phyloP scores from a whole-genome alignment of 2,113 vertebrate genomes.

The Pampusana beccarii region DNA sequence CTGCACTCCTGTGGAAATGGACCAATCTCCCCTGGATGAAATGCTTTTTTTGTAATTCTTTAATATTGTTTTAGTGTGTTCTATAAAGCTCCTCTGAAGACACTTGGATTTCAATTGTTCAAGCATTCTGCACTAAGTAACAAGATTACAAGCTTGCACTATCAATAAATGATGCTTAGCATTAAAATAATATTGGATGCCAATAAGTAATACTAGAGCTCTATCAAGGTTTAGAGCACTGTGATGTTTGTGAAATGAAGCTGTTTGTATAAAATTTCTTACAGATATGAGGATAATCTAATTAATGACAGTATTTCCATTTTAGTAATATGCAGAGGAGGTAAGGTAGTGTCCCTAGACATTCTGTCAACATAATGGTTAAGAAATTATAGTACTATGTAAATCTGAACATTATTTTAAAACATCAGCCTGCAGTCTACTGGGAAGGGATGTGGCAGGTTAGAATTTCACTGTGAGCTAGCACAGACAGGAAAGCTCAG shows the following conservation, averaged over 20 bases:
- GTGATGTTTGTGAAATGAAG: background rate
- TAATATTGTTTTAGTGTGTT: background rate
- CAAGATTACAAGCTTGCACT: background rate
- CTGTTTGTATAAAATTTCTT: background rate
- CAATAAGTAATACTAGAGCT: background rate
- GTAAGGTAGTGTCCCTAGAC: background rate
- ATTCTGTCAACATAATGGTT: background rate
- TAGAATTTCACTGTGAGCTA: background rate
- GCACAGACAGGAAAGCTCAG: background rate
- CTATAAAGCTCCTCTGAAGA: background rate
- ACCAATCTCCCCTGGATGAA: background rate
- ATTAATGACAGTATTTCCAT: background rate
- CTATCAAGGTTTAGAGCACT: background rate
- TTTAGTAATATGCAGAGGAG: background rate
- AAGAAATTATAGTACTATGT: background rate
- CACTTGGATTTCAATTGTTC: background rate
- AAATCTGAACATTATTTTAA: slow-evolving; percentile 16
- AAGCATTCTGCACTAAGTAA: background rate
- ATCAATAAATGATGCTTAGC: background rate
- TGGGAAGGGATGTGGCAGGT: background rate
- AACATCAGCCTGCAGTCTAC: background rate
- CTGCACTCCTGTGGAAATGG: background rate
- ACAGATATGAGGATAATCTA: background rate
- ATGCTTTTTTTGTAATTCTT: background rate
- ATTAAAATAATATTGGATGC: background rate